phyloP scores from a whole-genome alignment of 2,888 invertebrate species.

The Chirona hameri region DNA sequence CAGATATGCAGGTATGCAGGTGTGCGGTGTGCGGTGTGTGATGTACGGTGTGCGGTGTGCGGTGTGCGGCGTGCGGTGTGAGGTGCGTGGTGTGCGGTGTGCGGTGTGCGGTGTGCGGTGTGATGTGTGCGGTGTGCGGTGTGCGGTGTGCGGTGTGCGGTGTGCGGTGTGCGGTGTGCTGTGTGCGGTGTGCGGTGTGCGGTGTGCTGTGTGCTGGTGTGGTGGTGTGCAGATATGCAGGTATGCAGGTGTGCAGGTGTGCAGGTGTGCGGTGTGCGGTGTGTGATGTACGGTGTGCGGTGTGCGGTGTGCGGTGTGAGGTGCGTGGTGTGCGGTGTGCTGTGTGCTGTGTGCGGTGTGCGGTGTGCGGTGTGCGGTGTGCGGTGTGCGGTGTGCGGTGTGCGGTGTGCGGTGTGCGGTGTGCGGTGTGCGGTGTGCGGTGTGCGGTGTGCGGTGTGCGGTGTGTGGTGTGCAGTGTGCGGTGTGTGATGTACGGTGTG shows the following conservation, averaged over 20 bases:
- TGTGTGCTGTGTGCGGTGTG: too few relatives aligned
- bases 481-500: too few relatives aligned
- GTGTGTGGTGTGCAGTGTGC: too few relatives aligned
- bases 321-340: too few relatives aligned
- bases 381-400: neutral
- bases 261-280: neutral
- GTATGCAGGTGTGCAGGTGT: neutral
- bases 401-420: neutral
- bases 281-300: slow-evolving; percentile 37
- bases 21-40: too few relatives aligned
- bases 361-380: neutral
- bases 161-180: too few relatives aligned
- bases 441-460: too few relatives aligned
- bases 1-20: too few relatives aligned
- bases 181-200: neutral
- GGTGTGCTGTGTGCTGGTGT: neutral
- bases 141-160: too few relatives aligned
- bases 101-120: neutral
- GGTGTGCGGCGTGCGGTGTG: neutral
- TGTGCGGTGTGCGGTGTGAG: too few relatives aligned
- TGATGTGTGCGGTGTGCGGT: neutral
- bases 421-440: slow-evolving; percentile 37
- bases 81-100: too few relatives aligned
- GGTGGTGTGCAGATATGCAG: too few relatives aligned
- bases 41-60: neutral